Evolutionary conservation across 1,140 invertebrate species (phyloP).

Genomic region (Sarcophaga peregrina): DNA sequence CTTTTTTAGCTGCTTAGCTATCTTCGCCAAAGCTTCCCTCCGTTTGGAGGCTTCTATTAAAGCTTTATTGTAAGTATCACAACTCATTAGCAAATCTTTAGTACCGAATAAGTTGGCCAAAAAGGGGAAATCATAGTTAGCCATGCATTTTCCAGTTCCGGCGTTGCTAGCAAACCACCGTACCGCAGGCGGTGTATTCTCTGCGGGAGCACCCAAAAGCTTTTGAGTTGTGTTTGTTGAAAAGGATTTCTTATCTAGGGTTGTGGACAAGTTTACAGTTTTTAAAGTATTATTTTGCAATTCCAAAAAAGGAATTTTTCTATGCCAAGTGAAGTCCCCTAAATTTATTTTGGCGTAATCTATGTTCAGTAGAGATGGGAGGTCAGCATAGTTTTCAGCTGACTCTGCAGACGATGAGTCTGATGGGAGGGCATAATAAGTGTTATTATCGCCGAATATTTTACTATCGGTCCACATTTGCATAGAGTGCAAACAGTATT

Average conservation of each 20-base stretch:
- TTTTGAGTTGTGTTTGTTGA: neutral
- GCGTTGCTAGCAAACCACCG: no score
- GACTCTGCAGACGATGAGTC: neutral
- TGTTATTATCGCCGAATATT: neutral
- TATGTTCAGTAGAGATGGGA: neutral
- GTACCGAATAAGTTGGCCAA: neutral
- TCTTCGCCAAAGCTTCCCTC: slow-evolving; percentile 3
- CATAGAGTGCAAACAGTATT: slow-evolving; percentile 7
- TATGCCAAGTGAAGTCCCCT: neutral
- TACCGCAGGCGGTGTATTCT: neutral
- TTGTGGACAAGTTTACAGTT: neutral
- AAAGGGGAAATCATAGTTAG: neutral
- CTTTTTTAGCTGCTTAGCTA: neutral
- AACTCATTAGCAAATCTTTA: slow-evolving; percentile 25
- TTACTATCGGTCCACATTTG: neutral
- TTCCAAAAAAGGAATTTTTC: neutral
- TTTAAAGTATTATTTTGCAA: neutral
- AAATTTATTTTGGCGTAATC: neutral
- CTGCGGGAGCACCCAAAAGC: neutral
- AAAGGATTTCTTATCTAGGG: neutral
- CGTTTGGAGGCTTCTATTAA: slow-evolving; percentile 37
- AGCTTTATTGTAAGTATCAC: slow-evolving; percentile 40
- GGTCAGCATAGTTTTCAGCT: no score
- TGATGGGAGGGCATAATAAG: neutral
- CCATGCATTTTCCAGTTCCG: neutral